Percentiles rank a stretch among this genome's conserved stretches.
phyloP scores from a whole-genome alignment of 1,140 invertebrate species.

The Heliconius hewitsoni region DNA sequence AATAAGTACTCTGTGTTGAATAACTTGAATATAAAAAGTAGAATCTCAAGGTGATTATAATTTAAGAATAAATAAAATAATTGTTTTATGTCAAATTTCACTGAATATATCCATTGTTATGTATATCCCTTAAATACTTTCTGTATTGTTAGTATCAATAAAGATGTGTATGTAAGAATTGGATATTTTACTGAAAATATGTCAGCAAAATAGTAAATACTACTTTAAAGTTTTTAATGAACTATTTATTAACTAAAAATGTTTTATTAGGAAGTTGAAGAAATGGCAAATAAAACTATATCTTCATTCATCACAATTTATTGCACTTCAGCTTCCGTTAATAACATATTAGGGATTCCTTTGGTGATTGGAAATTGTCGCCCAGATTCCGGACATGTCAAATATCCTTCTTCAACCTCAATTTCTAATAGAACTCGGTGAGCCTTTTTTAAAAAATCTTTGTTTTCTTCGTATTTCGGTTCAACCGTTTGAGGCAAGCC shows the following conservation, averaged over 20 bases:
- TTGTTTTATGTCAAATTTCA: neutral
- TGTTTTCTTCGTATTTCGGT: slow-evolving; percentile 90
- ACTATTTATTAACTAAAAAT: no score
- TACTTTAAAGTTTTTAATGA: no score
- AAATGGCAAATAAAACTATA: neutral
- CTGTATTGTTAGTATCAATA: slow-evolving; percentile 3
- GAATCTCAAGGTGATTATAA: neutral
- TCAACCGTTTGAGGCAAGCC: slow-evolving; percentile 89
- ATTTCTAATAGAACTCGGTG: slow-evolving; percentile 96
- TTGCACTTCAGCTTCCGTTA: slow-evolving; percentile 98
- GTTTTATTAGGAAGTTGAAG: no score
- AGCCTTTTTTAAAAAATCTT: slow-evolving; percentile 94
- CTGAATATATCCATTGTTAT: neutral
- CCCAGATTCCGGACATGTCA: slow-evolving; percentile 98
- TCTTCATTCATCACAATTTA: slow-evolving; percentile 40
- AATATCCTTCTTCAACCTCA: slow-evolving; percentile 95
- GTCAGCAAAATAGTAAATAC: no score
- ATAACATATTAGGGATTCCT: slow-evolving; percentile 98
- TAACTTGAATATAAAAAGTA: neutral
- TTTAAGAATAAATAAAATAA: neutral
- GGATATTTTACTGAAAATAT: no score
- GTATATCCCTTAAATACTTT: neutral
- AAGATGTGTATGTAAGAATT: neutral
- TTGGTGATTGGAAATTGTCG: slow-evolving; percentile 96
- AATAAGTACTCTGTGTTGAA: neutral